Evolutionary conservation across 1,140 invertebrate species (phyloP).

Genomic region (Ceratoteleas bidentatus): DNA sequence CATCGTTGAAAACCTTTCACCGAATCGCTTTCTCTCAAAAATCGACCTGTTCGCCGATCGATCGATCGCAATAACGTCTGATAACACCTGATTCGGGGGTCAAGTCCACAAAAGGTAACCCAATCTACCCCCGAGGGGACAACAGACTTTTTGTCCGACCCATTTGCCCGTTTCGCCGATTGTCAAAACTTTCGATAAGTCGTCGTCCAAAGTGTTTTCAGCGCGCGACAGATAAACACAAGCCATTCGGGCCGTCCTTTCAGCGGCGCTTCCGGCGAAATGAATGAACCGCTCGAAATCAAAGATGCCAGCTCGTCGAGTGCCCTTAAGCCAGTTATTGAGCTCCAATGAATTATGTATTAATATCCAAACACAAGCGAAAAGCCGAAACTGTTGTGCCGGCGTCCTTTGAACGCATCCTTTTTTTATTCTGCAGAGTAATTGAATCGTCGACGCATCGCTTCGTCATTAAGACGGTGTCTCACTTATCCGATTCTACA

Average conservation of each 20-base stretch:
- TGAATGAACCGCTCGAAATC: conserved; percentile 75
- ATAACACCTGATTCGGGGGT: conserved; percentile 33
- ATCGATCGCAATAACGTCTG: conserved; percentile 2
- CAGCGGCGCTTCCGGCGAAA: conserved; percentile 75
- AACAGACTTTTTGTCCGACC: neutral
- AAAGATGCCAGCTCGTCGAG: conserved; percentile 76
- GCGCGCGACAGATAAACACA: conserved; percentile 56
- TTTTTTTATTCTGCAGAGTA: neutral
- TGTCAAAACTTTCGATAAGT: conserved; percentile 53
- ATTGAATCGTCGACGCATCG: too few species aligned
- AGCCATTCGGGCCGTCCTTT: conserved; percentile 73
- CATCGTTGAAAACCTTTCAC: too few species aligned
- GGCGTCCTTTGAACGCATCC: conserved; percentile 2
- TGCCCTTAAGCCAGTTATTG: conserved; percentile 65
- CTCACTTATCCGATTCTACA: too few species aligned
- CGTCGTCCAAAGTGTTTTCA: conserved; percentile 33
- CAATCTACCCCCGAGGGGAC: neutral
- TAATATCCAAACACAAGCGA: conserved; percentile 35
- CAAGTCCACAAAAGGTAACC: conserved; percentile 16
- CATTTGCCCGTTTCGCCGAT: conserved; percentile 29
- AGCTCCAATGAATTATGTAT: conserved; percentile 42
- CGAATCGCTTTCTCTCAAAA: too few species aligned
- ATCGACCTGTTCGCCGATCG: neutral
- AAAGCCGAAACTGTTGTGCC: conserved; percentile 42
- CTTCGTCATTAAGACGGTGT: too few species aligned